Evolutionary conservation across 2,797 vertebrate species (phyloP), one percentile per base, ranked within the genome.

Genomic region (Pipistrellus kuhlii): DNA sequence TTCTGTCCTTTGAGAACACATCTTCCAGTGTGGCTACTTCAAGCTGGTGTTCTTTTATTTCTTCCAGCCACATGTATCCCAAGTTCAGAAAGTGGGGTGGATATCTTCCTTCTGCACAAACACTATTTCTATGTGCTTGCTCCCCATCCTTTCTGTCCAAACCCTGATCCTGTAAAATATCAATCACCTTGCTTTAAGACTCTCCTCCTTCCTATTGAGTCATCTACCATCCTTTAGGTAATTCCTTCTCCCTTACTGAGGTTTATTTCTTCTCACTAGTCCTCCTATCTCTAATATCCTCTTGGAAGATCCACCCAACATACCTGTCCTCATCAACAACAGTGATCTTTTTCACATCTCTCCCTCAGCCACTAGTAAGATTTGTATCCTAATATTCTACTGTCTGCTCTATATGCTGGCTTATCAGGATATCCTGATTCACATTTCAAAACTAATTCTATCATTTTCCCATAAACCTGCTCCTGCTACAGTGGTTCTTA

Each of bases 401-500:
- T 18, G 41, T 82, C 62, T 57, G 62, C 59, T 93, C 46, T 71
- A 2, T 12, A 69, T 48, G 72, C 77, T 85, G 73, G 48, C 30
- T 85, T 30, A 32, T 73, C 72, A 41, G 88, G n/a, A 48, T 23
- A 14, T 48, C 69, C 62, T 59, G 44, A 51, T 62, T 46, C 84
- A 25, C 18, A 17, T 72, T 93, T 91, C 80, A 81, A n/a, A 93
- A 90, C 75, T 27, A 53, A 81, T 44, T 53, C 59, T 81, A 20
- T 81, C 72, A 69, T 91, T 38, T 83, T 64, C 72, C 81, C 82
- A 73, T 64, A 69, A 93, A 48, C 0, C 20, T 25, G 35, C 46
- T 57, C 83, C 53, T 76, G 55, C 88, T n/a, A 27, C 35, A 44
- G 23, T 2, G n/a, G 73, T 38, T 95, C 38, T 85, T 87, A 94